Percentiles rank a stretch among this genome's conserved stretches.
Conservation (phyloP, 2,113 vertebrate genomes). For the Cyanoderma ruficeps region DNA sequence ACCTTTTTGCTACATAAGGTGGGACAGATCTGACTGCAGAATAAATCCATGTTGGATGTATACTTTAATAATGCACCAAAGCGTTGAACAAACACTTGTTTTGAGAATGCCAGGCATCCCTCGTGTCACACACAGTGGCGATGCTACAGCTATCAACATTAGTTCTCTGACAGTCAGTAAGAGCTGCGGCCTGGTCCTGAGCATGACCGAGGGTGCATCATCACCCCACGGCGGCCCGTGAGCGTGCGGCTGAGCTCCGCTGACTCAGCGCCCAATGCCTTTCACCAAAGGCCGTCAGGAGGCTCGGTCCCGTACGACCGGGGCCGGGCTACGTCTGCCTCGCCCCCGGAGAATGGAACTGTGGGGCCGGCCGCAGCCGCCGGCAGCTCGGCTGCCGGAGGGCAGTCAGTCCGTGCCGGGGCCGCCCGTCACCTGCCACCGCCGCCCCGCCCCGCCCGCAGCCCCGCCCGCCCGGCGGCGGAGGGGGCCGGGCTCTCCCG, state of each 20-base stretch:
- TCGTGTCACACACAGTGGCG: fast-evolving
- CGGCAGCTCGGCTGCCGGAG: fast-evolving
- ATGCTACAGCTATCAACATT: fast-evolving
- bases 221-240: fast-evolving
- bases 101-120: fast-evolving
- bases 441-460: neutral
- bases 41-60: neutral
- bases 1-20: neutral
- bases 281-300: fast-evolving
- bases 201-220: fast-evolving
- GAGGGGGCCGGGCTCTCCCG: neutral
- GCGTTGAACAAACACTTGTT: neutral
- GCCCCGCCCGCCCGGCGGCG: neutral
- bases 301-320: fast-evolving
- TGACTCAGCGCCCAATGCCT: fast-evolving
- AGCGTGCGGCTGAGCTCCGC: fast-evolving
- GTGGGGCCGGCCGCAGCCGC: fast-evolving
- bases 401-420: fast-evolving
- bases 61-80: neutral
- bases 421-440: neutral
- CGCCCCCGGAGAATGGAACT: fast-evolving
- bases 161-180: fast-evolving
- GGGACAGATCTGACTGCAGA: neutral
- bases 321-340: fast-evolving
- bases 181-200: neutral